Evolutionary conservation across 2,888 invertebrate genomes (phyloP).

Genomic region (Lithophane socia): DNA sequence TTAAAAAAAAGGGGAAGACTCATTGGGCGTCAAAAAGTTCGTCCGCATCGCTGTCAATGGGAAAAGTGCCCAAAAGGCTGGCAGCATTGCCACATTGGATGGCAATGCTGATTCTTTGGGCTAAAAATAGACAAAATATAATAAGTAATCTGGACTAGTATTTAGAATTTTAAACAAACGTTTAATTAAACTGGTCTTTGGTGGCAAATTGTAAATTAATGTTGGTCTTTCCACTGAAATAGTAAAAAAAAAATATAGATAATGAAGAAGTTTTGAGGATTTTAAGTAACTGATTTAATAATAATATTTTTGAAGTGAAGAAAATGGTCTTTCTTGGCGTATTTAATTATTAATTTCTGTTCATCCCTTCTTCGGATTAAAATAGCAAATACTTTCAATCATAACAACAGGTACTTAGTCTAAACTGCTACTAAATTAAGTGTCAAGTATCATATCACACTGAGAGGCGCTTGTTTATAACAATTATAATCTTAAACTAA

Average conservation of each 20-base stretch:
- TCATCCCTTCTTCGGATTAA: not conserved
- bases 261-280: not conserved
- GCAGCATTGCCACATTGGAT: too few relatives aligned
- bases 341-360: not conserved
- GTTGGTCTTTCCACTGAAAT: not conserved
- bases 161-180: not conserved
- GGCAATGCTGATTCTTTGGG: too few relatives aligned
- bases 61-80: too few relatives aligned
- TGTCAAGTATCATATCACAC: slow-evolving; percentile 24
- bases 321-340: not conserved
- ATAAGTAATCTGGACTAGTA: not conserved
- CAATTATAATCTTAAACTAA: slow-evolving; percentile 47
- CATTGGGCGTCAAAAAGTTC: too few relatives aligned
- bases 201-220: not conserved
- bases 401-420: slow-evolving; percentile 3
- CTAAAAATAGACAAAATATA: too few relatives aligned
- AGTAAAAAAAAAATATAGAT: not conserved
- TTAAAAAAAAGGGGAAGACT: too few relatives aligned
- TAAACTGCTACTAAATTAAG: slow-evolving; percentile 1
- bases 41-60: too few relatives aligned
- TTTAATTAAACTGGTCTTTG: not conserved
- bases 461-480: slow-evolving; percentile 43
- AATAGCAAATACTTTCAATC: not conserved
- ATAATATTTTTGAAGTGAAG: not conserved
- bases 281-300: not conserved